phyloP scores from a whole-genome alignment of 2,113 vertebrate species.

The Progne subis region DNA sequence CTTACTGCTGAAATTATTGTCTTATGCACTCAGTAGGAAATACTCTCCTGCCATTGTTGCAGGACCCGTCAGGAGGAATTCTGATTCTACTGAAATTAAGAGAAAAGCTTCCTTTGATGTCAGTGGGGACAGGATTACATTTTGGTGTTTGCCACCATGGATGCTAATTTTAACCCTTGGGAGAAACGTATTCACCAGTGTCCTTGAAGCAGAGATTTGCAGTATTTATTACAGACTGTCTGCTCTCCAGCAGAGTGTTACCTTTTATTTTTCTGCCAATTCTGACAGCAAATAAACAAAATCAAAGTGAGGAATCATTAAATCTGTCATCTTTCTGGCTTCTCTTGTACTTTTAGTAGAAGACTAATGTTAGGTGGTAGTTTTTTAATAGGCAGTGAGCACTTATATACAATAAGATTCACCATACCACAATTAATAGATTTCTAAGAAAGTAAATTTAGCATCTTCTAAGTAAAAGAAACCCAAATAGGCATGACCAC shows the following conservation, averaged over 20 bases:
- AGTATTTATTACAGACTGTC: background rate
- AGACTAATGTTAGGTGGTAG: background rate
- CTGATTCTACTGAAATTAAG: background rate
- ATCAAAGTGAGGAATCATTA: background rate
- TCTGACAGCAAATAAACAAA: background rate
- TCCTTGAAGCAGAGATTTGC: background rate
- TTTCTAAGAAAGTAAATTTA: background rate
- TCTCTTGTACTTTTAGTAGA: background rate
- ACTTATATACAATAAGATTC: background rate
- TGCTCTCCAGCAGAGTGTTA: background rate
- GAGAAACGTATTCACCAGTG: background rate
- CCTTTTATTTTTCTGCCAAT: background rate
- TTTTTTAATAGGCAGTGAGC: background rate
- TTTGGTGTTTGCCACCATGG: background rate
- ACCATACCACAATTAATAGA: background rate
- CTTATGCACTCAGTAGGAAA: background rate
- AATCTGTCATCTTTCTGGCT: background rate
- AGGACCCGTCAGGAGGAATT: background rate
- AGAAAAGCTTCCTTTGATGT: background rate
- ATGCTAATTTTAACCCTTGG: constrained; percentile 30
- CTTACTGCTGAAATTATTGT: constrained; percentile 15
- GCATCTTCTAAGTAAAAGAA: background rate
- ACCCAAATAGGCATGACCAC: background rate
- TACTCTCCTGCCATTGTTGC: background rate
- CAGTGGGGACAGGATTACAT: background rate